phyloP scores from a whole-genome alignment of 2,113 vertebrate species.

The Albula glossodonta region DNA sequence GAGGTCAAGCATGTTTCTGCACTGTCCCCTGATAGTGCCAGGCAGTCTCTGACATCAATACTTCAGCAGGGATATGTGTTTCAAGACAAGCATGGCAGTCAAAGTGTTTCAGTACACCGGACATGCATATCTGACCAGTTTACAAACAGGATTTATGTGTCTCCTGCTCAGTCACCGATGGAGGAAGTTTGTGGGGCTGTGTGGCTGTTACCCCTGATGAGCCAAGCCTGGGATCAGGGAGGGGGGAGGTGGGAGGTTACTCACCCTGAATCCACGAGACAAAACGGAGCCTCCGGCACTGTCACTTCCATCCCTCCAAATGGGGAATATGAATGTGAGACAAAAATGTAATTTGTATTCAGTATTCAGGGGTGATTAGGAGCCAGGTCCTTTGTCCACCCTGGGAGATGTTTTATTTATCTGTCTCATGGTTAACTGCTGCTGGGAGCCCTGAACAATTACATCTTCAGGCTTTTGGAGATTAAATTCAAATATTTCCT shows the following conservation, averaged over 20 bases:
- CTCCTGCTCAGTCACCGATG: slow-evolving; percentile 57
- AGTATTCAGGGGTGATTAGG: not conserved
- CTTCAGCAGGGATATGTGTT: not conserved
- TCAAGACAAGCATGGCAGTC: not conserved
- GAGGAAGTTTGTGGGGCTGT: slow-evolving; percentile 56
- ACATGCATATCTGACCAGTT: not conserved
- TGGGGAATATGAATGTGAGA: not conserved
- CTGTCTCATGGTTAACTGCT: not conserved
- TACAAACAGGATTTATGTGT: slow-evolving; percentile 46
- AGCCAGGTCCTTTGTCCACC: not conserved
- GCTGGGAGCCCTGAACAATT: not conserved
- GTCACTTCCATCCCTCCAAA: not conserved
- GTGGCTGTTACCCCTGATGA: slow-evolving; percentile 48
- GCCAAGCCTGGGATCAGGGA: slow-evolving; percentile 34
- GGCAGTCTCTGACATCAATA: not conserved
- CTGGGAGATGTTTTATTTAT: not conserved
- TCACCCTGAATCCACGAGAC: slow-evolving; percentile 19
- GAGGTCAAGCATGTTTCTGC: not conserved
- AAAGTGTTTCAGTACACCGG: not conserved
- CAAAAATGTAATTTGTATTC: not conserved
- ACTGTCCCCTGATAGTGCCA: not conserved
- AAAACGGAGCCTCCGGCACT: not conserved
- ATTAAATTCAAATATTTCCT: not conserved
- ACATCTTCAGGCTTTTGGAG: not conserved
- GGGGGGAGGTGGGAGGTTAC: slow-evolving; percentile 27